Evolutionary conservation across 2,113 vertebrate species (phyloP), one percentile per base, ranked within the genome.

Genomic region (Illadopsis cleaveri): DNA sequence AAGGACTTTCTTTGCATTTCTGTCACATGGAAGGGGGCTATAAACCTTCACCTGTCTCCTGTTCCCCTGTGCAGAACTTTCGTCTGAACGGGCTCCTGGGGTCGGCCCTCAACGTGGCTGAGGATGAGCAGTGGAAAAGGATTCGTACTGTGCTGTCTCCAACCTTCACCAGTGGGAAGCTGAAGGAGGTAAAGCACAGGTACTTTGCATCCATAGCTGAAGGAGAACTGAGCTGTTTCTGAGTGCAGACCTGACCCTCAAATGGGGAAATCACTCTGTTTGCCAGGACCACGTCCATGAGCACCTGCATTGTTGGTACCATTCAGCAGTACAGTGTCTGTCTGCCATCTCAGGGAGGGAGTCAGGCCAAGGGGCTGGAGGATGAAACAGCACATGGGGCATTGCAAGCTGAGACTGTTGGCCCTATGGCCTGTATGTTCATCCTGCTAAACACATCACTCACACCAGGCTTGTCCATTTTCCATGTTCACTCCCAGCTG

Each of bases 61-160:
- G 15, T 57, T 22, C 25, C 33, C 17, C 35, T 12, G 5, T 48
- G 35, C 84, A 98, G 98, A 91, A 96, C 73, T 22, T 97, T 0
- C 40, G 93, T 51, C 89, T 98, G 51, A 98, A 95, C 0, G 98
- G 98, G 45, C 75, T 89, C 3, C 54, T 98, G 70, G 27, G 70
- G 0, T 97, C 96, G 0, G 91, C 97, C 16, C 8, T 98, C 21
- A 66, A 20, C 0, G 0, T 95, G 4, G 91, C 94, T 14, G 56
- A 90, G 23, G 97, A 98, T 75, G 98, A 98, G 21, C 54, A 97
- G 35, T 98, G 98, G 98, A 98, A 77, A 66, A 95, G 96, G 56
- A 98, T 98, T 73, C 95, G 95, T 44, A 87, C 88, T 3, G 71
- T 98, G 5, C 92, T 98, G 15, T 98, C 97, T 27, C 98, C 97